These are phyloP conservation scores for Phyllostomus discolor DNA, from an alignment of 2,113 vertebrate genomes.

Conservation along the genomic window DNA sequence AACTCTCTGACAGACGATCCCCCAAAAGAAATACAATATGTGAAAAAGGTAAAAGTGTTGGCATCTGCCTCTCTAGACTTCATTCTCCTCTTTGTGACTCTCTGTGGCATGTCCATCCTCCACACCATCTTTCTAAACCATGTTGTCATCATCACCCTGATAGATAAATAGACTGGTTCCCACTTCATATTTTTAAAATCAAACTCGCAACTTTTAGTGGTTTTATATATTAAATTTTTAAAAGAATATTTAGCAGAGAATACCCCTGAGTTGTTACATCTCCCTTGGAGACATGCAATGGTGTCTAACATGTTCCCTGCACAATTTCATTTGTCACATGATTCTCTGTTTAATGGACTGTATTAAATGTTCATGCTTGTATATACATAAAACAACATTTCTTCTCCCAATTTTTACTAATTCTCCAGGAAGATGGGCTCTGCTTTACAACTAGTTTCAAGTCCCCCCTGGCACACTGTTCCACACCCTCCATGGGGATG, in stretches of 20 bases:
- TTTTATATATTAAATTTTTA: neutral
- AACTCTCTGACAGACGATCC: neutral
- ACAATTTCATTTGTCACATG: neutral
- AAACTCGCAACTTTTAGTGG: neutral
- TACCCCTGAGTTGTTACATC: neutral
- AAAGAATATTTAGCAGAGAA: neutral
- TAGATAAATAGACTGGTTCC: neutral
- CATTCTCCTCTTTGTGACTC: neutral
- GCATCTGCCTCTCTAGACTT: neutral
- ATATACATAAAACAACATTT: neutral
- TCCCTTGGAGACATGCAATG: neutral
- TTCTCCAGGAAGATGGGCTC: neutral
- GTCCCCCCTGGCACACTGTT: neutral
- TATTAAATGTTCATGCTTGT: neutral
- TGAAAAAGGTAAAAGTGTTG: neutral
- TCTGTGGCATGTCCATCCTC: neutral
- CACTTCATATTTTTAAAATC: neutral
- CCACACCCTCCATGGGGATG: fast-evolving
- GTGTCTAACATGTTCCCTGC: neutral
- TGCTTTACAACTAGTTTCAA: neutral
- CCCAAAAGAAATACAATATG: neutral
- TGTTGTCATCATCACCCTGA: too few species aligned
- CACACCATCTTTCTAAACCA: neutral
- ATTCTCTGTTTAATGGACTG: neutral
- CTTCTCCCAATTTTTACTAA: neutral